These are phyloP conservation scores for Leucozona laternaria DNA, from an alignment of 2,888 invertebrate species.

Conservation along the genomic window DNA sequence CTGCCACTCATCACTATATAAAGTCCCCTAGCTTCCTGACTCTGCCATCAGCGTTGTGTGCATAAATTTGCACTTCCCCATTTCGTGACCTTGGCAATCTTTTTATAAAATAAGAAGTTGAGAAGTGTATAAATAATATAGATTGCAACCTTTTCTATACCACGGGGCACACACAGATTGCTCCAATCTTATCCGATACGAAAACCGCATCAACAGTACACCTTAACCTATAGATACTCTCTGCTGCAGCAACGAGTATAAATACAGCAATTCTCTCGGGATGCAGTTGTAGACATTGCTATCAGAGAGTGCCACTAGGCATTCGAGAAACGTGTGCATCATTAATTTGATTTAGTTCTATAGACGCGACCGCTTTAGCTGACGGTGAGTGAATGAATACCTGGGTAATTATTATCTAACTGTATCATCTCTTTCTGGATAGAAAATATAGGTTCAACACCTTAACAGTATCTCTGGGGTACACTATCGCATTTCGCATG, in stretches of 20 bases:
- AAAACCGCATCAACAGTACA: slow-evolving; percentile 7
- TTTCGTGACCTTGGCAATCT: slow-evolving; percentile 18
- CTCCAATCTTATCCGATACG: slow-evolving; percentile 13
- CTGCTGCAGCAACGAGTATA: neutral
- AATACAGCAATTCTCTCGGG: neutral
- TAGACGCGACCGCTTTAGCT: slow-evolving; percentile 33
- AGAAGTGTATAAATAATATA: neutral
- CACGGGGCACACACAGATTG: slow-evolving; percentile 1
- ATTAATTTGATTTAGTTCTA: slow-evolving; percentile 63
- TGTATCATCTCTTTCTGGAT: slow-evolving; percentile 49
- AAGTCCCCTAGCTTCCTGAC: neutral
- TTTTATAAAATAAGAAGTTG: neutral
- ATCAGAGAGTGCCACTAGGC: neutral
- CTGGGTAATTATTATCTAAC: slow-evolving; percentile 63
- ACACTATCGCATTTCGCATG: neutral
- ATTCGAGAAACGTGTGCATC: slow-evolving; percentile 41
- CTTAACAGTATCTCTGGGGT: slow-evolving; percentile 10
- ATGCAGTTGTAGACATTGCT: neutral
- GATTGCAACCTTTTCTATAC: slow-evolving; percentile 1
- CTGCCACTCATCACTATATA: neutral
- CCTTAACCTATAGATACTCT: neutral
- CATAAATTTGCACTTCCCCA: slow-evolving; percentile 9
- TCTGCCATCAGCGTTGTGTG: neutral
- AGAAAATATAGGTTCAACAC: slow-evolving; percentile 5
- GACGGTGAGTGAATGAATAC: slow-evolving; percentile 32